Base-by-base conservation (phyloP, 2,888 invertebrate genomes). In the Troglohyphantes excavatus region DNA sequence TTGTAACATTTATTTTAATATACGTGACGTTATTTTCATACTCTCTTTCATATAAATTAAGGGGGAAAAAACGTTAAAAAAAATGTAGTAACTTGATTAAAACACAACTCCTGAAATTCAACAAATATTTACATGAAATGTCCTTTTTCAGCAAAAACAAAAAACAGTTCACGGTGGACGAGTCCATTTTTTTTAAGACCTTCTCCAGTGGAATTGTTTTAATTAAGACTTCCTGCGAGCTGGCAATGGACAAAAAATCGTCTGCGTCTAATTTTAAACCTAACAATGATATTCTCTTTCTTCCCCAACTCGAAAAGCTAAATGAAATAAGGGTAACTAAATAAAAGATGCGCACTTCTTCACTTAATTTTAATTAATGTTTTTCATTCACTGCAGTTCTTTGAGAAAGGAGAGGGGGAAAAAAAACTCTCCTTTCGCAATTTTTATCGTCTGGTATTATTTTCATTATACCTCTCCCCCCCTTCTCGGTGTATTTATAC, bases 301-400 rank as follows among this genome's bases (percentile, higher is more conserved):
- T 17, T 21, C n/a, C n/a, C 72, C 5, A 9, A 33, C 33, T 33
- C 33, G n/a, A 61, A 59, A 70, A 75, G 61, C 75, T 75, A 61
- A 75, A 75, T 75, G 59, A 75, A 75, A 75, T 75, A 75, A 75
- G 68, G 68, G 29, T 75, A 61, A 75, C 27, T 59, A 75, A 75
- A 75, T 75, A 75, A 75, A 75, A 75, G 53, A 21, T 53, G 29
- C 27, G 29, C 59, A 21, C 26, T 29, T 61, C 29, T 75, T 19
- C 75, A 9, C 75, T 29, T 61, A 61, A 75, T 59, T 75, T 75
- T 75, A 75, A 75, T 75, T 75, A 75, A 75, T 59, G 27, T 75
- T 75, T 75, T 61, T 61, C 59, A 11, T 61, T 61, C 19, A n/a
- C n/a, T n/a, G n/a, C n/a, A n/a, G n/a, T n/a, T 33, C 61, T 61